A percentile compares a stretch with the other conserved stretches of the same genome.
These are phyloP conservation scores for Bothrops jararaca DNA, from an alignment of 2,113 vertebrate genomes.

Conservation along the genomic window DNA sequence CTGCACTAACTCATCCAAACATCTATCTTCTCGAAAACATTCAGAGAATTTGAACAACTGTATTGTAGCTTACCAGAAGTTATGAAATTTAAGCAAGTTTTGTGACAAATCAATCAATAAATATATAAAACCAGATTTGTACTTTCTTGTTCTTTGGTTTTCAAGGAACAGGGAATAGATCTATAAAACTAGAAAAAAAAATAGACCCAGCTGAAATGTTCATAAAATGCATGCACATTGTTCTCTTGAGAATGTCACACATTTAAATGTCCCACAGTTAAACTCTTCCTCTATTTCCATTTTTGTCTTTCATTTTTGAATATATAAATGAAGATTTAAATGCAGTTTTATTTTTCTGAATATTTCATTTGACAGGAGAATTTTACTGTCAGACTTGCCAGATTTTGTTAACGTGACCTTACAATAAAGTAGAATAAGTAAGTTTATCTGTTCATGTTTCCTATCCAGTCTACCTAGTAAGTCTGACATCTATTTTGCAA, in stretches of 20 bases:
- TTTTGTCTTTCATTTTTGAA: neutral
- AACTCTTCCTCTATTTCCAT: neutral
- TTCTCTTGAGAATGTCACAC: neutral
- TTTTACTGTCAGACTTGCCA: neutral
- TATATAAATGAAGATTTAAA: neutral
- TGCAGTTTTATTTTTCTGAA: neutral
- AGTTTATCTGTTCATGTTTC: neutral
- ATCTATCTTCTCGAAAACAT: neutral
- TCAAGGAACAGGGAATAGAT: neutral
- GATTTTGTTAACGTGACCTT: neutral
- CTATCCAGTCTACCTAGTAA: neutral
- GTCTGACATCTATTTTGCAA: neutral
- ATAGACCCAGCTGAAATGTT: neutral
- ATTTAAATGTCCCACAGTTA: neutral
- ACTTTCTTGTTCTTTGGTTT: neutral
- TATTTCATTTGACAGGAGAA: neutral
- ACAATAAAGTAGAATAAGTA: neutral
- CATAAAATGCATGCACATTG: neutral
- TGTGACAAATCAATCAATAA: neutral
- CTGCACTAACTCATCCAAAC: neutral
- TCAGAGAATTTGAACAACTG: constrained; percentile 1
- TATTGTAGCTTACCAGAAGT: neutral
- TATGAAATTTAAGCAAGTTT: neutral
- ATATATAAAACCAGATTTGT: neutral
- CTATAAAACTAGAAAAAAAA: neutral